Evolutionary conservation across 2,797 vertebrate genomes (phyloP).

Genomic region (Cyprinella venusta): DNA sequence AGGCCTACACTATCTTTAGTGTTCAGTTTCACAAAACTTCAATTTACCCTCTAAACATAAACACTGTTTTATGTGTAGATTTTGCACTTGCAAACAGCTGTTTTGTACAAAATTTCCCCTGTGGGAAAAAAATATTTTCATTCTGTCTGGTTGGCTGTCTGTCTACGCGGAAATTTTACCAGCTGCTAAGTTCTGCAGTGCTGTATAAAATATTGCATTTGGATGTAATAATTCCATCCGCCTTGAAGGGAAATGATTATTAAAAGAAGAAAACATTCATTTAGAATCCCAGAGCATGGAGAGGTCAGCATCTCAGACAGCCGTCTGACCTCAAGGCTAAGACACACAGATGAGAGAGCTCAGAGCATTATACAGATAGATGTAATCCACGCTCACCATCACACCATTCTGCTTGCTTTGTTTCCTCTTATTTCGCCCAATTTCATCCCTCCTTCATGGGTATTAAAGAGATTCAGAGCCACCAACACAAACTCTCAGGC

Average conservation of each 20-base stretch:
- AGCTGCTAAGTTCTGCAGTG: slow-evolving; percentile 12
- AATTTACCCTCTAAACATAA: background rate
- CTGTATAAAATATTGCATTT: slow-evolving; percentile 13
- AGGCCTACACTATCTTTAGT: too few species aligned
- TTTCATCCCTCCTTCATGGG: slow-evolving; percentile 54
- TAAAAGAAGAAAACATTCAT: slow-evolving; percentile 27
- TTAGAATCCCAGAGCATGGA: slow-evolving; percentile 15
- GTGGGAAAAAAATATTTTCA: background rate
- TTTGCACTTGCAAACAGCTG: background rate
- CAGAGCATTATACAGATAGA: slow-evolving; percentile 8
- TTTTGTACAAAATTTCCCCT: background rate
- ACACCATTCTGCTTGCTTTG: slow-evolving; percentile 3
- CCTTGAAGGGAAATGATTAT: slow-evolving; percentile 31
- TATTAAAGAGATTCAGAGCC: slow-evolving; percentile 41
- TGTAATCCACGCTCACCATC: slow-evolving; percentile 36
- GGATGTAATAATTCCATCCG: slow-evolving; percentile 23
- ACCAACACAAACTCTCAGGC: slow-evolving; percentile 41
- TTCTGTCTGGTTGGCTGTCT: slow-evolving; percentile 4
- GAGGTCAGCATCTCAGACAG: slow-evolving; percentile 26
- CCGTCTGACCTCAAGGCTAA: slow-evolving; percentile 21
- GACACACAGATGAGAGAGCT: slow-evolving; percentile 8
- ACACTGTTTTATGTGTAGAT: background rate
- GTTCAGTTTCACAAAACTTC: too few species aligned
- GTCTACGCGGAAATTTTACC: background rate
- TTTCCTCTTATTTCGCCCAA: slow-evolving; percentile 20